These are phyloP conservation scores for Fopius arisanus DNA, from an alignment of 1,140 invertebrate species.

Conservation along the genomic window DNA sequence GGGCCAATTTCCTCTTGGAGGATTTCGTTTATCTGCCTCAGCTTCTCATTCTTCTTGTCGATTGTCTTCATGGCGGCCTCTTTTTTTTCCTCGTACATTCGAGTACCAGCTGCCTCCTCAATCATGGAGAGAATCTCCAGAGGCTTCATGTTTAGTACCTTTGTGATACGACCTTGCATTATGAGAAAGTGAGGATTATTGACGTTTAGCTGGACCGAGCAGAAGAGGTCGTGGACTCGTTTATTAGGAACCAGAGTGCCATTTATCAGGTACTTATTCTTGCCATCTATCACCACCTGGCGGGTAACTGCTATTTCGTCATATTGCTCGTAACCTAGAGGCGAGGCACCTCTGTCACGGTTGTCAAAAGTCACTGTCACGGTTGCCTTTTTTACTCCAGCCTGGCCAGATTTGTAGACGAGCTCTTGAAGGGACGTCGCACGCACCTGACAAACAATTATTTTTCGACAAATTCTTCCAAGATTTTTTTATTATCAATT, in stretches of 20 bases:
- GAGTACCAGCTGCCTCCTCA: constrained; percentile 98
- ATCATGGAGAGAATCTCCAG: constrained; percentile 98
- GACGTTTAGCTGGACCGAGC: constrained; percentile 96
- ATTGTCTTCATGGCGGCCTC: constrained; percentile 87
- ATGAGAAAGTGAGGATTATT: constrained; percentile 99
- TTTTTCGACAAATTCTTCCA: neutral
- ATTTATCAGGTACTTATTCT: constrained; percentile 96
- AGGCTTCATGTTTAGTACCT: constrained; percentile 99
- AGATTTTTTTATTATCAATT: neutral
- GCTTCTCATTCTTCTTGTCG: constrained; percentile 92
- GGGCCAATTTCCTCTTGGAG: constrained; percentile 89
- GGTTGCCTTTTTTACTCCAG: constrained; percentile 93
- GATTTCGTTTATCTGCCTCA: constrained; percentile 87
- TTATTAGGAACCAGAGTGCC: constrained; percentile 90
- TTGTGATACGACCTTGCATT: constrained; percentile 99
- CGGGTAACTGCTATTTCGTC: constrained; percentile 94
- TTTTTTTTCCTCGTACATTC: constrained; percentile 96
- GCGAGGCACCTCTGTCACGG: constrained; percentile 80
- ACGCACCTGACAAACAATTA: constrained; percentile 74
- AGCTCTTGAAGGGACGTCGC: constrained; percentile 91
- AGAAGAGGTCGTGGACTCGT: constrained; percentile 92
- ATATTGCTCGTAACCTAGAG: constrained; percentile 91
- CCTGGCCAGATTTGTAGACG: constrained; percentile 97
- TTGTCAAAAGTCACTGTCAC: constrained; percentile 98
- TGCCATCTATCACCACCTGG: constrained; percentile 83